These are phyloP conservation scores for Ericerus pela DNA, from an alignment of 1,140 invertebrate species.

Conservation along the genomic window DNA sequence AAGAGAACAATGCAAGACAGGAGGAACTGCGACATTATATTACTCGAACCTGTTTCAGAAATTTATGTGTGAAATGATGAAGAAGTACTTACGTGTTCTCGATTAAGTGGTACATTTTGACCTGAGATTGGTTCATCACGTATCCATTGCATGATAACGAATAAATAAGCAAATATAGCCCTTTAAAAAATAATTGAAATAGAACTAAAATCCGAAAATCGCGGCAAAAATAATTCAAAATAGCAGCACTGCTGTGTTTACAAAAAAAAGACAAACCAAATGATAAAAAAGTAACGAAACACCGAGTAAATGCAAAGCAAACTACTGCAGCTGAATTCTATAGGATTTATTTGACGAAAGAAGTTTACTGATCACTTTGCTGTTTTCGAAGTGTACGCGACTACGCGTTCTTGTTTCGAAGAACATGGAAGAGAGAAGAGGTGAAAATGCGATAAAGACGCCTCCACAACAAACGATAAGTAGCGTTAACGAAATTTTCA, in stretches of 20 bases:
- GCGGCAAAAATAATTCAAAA: no score
- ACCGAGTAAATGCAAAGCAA: not conserved
- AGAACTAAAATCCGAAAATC: not conserved
- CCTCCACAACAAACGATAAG: no score
- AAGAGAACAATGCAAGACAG: no score
- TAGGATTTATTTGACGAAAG: not conserved
- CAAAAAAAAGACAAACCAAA: not conserved
- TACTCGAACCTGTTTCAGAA: slow-evolving; percentile 9
- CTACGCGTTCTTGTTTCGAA: not conserved
- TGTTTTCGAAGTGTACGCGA: not conserved
- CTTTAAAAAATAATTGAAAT: not conserved
- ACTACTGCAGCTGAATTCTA: no score
- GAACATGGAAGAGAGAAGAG: not conserved
- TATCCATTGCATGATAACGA: slow-evolving; percentile 7
- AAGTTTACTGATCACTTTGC: slow-evolving; percentile 8
- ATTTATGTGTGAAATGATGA: not conserved
- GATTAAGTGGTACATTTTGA: not conserved
- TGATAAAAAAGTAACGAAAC: not conserved
- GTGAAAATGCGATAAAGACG: no score
- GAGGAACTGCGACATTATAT: no score
- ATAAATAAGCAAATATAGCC: not conserved
- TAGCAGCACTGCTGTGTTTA: no score
- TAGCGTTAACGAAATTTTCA: no score
- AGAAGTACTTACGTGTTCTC: slow-evolving; percentile 8
- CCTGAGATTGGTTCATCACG: not conserved